Conservation (phyloP, 1,140 invertebrate genomes). For the Brachionus sp. region DNA sequence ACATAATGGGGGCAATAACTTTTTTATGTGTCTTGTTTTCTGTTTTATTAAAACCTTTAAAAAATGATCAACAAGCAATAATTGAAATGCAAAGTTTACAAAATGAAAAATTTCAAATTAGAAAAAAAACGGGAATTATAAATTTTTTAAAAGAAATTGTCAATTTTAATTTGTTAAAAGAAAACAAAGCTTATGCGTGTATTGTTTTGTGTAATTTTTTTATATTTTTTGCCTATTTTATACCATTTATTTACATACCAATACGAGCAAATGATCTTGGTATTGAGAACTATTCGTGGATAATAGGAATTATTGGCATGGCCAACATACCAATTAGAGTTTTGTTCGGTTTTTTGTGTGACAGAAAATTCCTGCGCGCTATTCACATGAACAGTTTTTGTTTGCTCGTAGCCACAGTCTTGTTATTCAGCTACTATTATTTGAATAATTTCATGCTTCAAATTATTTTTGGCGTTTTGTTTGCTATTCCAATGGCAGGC, state of each 20-base stretch:
- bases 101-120: neutral
- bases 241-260: conserved; percentile 79
- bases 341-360: conserved; percentile 61
- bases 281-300: neutral
- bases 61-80: neutral
- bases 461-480: neutral
- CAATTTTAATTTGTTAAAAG: conserved; percentile 74
- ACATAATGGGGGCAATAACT: neutral
- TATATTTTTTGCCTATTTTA: conserved; percentile 91
- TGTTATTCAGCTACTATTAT: neutral
- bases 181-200: conserved; percentile 76
- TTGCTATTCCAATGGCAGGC: conserved; percentile 19
- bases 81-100: neutral
- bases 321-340: conserved; percentile 64
- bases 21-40: neutral
- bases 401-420: neutral
- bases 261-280: conserved; percentile 54
- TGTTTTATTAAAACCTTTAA: neutral
- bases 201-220: conserved; percentile 89
- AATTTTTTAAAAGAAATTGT: conserved; percentile 73
- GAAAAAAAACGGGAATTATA: neutral
- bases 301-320: conserved; percentile 63
- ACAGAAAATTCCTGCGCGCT: conserved; percentile 58
- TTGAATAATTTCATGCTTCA: neutral
- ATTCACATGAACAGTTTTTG: conserved; percentile 30